A percentile compares a stretch with the other conserved stretches of the same genome.
Conservation (phyloP, 2,797 vertebrate genomes). For the Kryptopterus vitreolus region DNA sequence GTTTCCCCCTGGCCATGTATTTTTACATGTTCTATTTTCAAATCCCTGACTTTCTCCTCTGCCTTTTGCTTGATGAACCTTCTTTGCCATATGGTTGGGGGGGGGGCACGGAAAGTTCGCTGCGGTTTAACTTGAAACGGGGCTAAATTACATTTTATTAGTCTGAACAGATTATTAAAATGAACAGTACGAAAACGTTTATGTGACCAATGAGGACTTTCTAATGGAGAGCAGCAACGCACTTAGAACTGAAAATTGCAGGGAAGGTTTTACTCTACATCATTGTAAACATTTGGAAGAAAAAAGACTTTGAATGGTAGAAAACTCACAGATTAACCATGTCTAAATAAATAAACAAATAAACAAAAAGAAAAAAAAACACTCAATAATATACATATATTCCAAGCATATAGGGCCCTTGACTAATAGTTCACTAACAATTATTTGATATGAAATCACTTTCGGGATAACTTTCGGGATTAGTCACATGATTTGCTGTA, state of each 20-base stretch:
- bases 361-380: no score
- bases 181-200: constrained; percentile 57
- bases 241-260: constrained; percentile 31
- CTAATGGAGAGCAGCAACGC: constrained; percentile 35
- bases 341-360: no score
- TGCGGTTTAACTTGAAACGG: constrained; percentile 69
- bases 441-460: neutral
- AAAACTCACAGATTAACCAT: neutral
- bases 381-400: neutral
- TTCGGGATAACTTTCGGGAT: no score
- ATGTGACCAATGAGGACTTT: constrained; percentile 51
- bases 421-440: neutral
- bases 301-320: neutral
- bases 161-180: constrained; percentile 71
- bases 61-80: constrained; percentile 52
- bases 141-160: constrained; percentile 70
- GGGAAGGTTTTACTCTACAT: constrained; percentile 23
- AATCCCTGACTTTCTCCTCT: constrained; percentile 60
- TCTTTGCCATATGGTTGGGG: constrained; percentile 68
- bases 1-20: constrained; percentile 69
- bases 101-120: constrained; percentile 70
- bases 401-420: neutral
- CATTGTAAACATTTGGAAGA: constrained; percentile 15
- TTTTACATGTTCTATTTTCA: constrained; percentile 74
- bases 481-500: no score